Percentiles rank a stretch among this genome's conserved stretches.
Evolutionary conservation across 2,888 invertebrate genomes (phyloP).

Genomic region (Hartigia nigra): DNA sequence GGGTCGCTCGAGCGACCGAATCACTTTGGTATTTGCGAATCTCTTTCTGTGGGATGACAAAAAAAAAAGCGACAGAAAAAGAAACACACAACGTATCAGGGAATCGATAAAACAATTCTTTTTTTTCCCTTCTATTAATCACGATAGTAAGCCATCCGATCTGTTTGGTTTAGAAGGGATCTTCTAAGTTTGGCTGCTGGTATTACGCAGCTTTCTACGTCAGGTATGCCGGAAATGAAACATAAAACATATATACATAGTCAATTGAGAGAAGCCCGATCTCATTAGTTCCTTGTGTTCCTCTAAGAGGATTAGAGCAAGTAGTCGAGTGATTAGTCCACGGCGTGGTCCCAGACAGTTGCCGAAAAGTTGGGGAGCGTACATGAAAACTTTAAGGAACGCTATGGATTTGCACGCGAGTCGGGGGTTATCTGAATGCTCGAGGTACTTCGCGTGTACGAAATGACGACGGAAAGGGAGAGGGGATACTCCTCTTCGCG

Average conservation of each 20-base stretch:
- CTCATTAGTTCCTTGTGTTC: not conserved
- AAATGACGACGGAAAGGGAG: not conserved
- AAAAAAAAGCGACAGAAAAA: slow-evolving; percentile 10
- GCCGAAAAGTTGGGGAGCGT: not conserved
- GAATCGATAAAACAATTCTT: not conserved
- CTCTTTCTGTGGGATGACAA: not conserved
- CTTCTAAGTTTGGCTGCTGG: not conserved
- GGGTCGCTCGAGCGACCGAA: not conserved
- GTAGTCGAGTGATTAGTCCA: not conserved
- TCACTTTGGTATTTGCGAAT: not conserved
- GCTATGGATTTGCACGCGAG: not conserved
- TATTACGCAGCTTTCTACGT: not conserved
- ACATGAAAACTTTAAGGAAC: not conserved
- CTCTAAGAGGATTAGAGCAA: not conserved
- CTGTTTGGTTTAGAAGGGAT: not conserved
- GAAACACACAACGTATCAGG: not conserved
- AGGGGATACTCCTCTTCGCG: not conserved
- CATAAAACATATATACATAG: not conserved
- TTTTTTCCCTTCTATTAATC: not conserved
- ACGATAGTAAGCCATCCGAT: not conserved
- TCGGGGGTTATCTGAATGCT: not conserved
- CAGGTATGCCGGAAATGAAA: not conserved
- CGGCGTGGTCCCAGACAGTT: not conserved
- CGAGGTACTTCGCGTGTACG: not conserved
- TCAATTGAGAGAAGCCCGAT: not conserved